A percentile compares a stretch with the other conserved stretches of the same genome.
phyloP scores from a whole-genome alignment of 23 tunicate genomes.

The Corella eumyota region DNA sequence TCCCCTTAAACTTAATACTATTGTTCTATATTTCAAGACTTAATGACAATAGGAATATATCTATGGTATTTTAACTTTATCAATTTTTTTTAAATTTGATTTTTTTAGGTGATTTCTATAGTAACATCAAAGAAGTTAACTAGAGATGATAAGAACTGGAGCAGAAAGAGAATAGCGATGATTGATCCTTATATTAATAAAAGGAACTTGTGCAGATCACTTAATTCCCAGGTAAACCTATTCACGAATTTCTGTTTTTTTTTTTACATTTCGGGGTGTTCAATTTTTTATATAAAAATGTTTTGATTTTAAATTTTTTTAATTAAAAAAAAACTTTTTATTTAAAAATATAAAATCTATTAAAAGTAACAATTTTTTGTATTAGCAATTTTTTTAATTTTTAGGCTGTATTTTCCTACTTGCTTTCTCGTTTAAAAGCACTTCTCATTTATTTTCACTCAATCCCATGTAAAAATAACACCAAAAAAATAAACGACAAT shows the following conservation, averaged over 20 bases:
- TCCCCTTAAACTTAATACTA: no score
- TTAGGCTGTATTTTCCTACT: constrained; percentile 50
- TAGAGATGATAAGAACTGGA: constrained; percentile 58
- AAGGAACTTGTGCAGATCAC: constrained; percentile 59
- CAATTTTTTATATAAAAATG: no score
- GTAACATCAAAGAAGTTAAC: constrained; percentile 9
- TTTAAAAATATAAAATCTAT: no score
- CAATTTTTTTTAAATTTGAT: no score
- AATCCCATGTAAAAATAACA: neutral
- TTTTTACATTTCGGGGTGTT: neutral
- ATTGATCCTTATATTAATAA: constrained; percentile 70
- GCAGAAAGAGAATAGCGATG: constrained; percentile 66
- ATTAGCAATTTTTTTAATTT: no score
- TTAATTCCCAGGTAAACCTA: constrained; percentile 49
- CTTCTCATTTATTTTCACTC: constrained; percentile 26
- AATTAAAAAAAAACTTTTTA: no score
- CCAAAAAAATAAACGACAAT: no score
- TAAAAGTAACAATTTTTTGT: no score
- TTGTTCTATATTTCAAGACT: no score
- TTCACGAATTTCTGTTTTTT: neutral
- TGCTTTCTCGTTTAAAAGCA: constrained; percentile 33
- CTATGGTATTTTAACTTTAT: no score
- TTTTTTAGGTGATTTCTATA: constrained; percentile 43
- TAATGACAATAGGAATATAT: no score
- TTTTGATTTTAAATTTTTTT: no score